phyloP scores from a whole-genome alignment of 1,140 invertebrate genomes.

The Papilio polyxenes region DNA sequence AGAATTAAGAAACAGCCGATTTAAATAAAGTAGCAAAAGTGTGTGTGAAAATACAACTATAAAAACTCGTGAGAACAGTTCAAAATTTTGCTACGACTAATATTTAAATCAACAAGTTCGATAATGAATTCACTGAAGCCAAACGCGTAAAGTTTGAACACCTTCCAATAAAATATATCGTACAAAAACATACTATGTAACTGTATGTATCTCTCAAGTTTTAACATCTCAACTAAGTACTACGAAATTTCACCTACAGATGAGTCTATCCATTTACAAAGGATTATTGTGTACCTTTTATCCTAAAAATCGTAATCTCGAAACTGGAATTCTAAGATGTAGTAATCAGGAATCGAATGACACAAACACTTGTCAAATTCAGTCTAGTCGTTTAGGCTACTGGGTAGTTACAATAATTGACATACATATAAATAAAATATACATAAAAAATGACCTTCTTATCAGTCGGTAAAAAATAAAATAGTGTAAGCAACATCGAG shows the following conservation, averaged over 20 bases:
- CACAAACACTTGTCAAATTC: too few relatives aligned
- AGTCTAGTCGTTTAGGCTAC: too few relatives aligned
- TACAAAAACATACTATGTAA: neutral
- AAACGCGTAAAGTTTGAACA: neutral
- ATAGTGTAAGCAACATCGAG: neutral
- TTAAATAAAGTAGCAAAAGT: neutral
- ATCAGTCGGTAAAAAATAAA: too few relatives aligned
- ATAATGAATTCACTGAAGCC: neutral
- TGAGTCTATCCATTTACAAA: too few relatives aligned
- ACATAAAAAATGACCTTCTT: too few relatives aligned
- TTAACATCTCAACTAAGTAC: neutral
- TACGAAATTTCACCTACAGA: too few relatives aligned
- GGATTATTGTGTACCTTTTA: neutral
- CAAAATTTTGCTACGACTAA: neutral
- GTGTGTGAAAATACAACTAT: neutral
- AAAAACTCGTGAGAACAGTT: neutral
- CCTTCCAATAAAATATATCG: neutral
- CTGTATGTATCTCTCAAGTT: neutral
- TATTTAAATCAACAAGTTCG: neutral
- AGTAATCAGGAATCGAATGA: too few relatives aligned
- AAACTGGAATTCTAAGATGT: too few relatives aligned
- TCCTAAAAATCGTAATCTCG: too few relatives aligned
- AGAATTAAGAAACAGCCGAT: too few relatives aligned
- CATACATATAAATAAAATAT: too few relatives aligned
- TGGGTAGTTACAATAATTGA: too few relatives aligned